Evolutionary conservation across 2,888 invertebrate species (phyloP), one percentile per base, ranked within the genome.

Genomic region (Phortica okadai): DNA sequence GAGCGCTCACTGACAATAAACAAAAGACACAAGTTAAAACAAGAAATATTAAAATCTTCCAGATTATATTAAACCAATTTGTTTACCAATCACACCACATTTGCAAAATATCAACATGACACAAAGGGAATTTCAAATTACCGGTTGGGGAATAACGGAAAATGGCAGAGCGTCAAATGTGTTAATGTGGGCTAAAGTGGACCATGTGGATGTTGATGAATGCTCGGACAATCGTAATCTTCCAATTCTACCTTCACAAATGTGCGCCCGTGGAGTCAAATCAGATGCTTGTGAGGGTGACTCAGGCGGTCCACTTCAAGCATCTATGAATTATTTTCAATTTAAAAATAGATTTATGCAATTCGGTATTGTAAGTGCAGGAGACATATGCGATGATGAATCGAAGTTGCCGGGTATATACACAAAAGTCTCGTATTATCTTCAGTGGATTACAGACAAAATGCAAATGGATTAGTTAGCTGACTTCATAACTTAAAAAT

Each of bases 281-380:
- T 82, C 85, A 59, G 90, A 90, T 44, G 82, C 87, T 0, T 90
- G 89, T 76, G 87, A 86, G n/a, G 89, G 90, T 4, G 89, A 90
- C 78, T 90, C 89, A 1, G 89, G 89, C 0, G 89, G 90, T 0
- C 89, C 89, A 0, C 75, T 90, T 10, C 84, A 90, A 62, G 83
- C 83, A 0, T 78, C 87, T 0, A 21, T 21, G 21, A 21, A 0
- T 21, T 21, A 21, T 21, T 21, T 21, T 21, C 21, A 21, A 21
- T 21, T 1, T 21, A 21, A 21, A 21, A 21, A 1, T 21, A 21
- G 21, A 21, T 16, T 86, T 84, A 82, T 90, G 11, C 88, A 89
- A 64, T 89, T 83, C 73, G 95, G 95, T 6, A 90, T 95, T 0
- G 95, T 95, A 0, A 94, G 94, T 0, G 93, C 93, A 82, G 94